Evolutionary conservation across 1,140 invertebrate genomes (phyloP), one percentile per base, ranked within the genome.

Genomic region (Drosophila seguyi): DNA sequence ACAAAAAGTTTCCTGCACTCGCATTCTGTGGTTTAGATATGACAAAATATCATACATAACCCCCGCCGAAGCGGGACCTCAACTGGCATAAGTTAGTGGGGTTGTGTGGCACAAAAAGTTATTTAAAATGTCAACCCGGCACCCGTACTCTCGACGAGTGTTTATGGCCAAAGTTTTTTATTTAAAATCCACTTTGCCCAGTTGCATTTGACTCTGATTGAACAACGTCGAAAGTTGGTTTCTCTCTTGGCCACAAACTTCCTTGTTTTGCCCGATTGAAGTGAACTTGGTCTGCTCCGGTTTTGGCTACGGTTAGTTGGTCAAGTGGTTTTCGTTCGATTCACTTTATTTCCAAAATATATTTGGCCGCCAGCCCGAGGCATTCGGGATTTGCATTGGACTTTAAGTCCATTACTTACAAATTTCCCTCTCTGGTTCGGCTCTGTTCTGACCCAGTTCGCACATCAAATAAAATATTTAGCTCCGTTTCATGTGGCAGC

Each of bases 21-120:
- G 67, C 73, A 83, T 83, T 80, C 68, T 83, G 84, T 83, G 84
- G 84, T 75, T 87, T 73, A 87, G 84, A 87, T 87, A 83, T 88
- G 83, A 83, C 83, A 88, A 88, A 88, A 87, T 83, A 87, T 79
- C 71, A 65, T 74, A 75, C 47, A 78, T 73, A 72, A 34, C 20
- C 50, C 59, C 50, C 42, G 5, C 31, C 10, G 47, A 38, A 29
- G 18, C 22, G 11, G 4, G 22, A 25, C 52, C 18, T 11, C 8
- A 55, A 55, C 11, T 5, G 20, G 42, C 55, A 60, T 5, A 71
- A 52, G 58, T 66, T 61, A 42, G 45, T 52, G 45, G 13, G 18
- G 45, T 6, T 42, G 13, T 66, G 34, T 47, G 41, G 36, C 20
- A 20, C 18, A 31, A 88, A 88, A 83, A 87, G 83, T 88, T 87